Percentiles rank a stretch among this genome's conserved stretches.
phyloP scores from a whole-genome alignment of 2,888 invertebrate species.

The Poecilobothrus nobilitatus region DNA sequence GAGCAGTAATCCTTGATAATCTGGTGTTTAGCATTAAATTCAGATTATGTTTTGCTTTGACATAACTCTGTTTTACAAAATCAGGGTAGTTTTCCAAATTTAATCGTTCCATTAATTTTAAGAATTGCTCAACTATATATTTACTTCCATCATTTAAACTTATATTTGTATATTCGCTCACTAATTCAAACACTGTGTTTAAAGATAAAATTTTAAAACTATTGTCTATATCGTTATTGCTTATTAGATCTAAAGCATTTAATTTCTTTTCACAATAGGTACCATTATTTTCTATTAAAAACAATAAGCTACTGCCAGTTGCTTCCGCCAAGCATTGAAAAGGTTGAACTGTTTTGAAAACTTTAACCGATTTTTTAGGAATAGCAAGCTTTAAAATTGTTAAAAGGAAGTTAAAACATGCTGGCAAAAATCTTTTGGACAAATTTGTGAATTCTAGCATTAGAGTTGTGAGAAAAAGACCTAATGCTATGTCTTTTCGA shows the following conservation, averaged over 20 bases:
- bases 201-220: constrained; percentile 59
- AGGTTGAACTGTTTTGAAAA: constrained; percentile 58
- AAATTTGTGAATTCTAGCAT: constrained; percentile 68
- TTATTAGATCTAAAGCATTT: background rate
- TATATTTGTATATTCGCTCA: constrained; percentile 51
- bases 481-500: constrained; percentile 62
- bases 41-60: constrained; percentile 24
- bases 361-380: constrained; percentile 52
- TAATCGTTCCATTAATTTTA: constrained; percentile 50
- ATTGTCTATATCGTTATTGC: constrained; percentile 47
- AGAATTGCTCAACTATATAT: constrained; percentile 49
- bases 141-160: constrained; percentile 32
- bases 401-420: constrained; percentile 67
- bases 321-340: constrained; percentile 46
- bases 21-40: constrained; percentile 25
- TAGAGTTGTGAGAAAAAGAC: constrained; percentile 65
- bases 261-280: background rate
- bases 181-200: constrained; percentile 48
- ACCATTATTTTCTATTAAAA: background rate
- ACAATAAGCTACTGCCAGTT: constrained; percentile 40
- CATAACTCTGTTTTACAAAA: constrained; percentile 46
- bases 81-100: constrained; percentile 55
- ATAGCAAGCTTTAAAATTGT: constrained; percentile 66
- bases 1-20: constrained; percentile 37
- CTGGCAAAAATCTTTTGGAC: constrained; percentile 74